Base-by-base conservation (phyloP, 2,797 vertebrate genomes). In the Euthynnus affinis region DNA sequence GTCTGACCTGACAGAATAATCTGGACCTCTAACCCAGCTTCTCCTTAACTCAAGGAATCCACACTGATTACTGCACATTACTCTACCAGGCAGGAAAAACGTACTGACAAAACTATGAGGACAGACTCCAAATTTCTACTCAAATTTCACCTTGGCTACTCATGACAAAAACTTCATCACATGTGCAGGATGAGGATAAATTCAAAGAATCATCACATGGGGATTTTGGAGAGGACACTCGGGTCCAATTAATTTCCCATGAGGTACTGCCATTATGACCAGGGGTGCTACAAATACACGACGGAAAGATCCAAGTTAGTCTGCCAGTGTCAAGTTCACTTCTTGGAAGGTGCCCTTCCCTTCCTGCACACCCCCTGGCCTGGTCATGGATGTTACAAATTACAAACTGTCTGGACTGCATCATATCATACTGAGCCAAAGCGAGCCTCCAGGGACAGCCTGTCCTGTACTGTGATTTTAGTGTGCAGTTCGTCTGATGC, bases 341-440 rank as follows among this genome's bases (percentile, higher is more conserved):
- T 94, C 90, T 81, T 71, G 76, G 89, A 91, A 92, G 71, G 71
- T 67, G 57, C 34, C 51, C 71, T 60, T 27, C 71, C 64, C 49
- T 75, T 57, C 64, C 53, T 25, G 42, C 27, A 29, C 27, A 29
- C 51, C n/a, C 60, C 27, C 12, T 1, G 20, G 37, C 22, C 60
- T n/a, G 60, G 76, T 34, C 70, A 25, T 67, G 40, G 83, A 70
- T 70, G 34, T 46, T 75, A 79, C 67, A 76, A 63, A 71, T 80
- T 78, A 44, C 68, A 80, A 83, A 81, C 49, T 23, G 59, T 70
- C 77, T 80, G 75, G 55, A 67, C 51, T 78, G 60, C 51, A 73
- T 80, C 77, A 61, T 23, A 32, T 78, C 60, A 73, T 53, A 23
- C 9, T 9, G 65, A 87, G 76, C 78, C 77, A 70, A 42, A 56